Percentiles rank a stretch among this genome's conserved stretches.
Conservation (phyloP, 2,797 vertebrate genomes). For the Chloroceryle amazona region DNA sequence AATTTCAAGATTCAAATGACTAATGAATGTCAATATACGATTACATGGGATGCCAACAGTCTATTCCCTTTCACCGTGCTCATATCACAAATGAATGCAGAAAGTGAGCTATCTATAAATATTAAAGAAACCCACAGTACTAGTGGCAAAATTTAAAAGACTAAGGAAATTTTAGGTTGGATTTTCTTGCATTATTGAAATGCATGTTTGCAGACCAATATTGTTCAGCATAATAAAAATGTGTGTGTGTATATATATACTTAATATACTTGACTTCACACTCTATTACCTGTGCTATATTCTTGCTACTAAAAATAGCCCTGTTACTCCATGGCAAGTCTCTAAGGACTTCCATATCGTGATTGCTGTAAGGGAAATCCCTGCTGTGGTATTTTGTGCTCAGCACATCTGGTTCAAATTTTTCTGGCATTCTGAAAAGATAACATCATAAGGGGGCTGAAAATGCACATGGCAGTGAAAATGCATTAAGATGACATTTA, state of each 20-base stretch:
- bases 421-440: conserved; percentile 57
- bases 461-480: conserved; percentile 44
- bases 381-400: conserved; percentile 39
- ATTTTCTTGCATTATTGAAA: background rate
- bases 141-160: background rate
- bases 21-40: conserved; percentile 4
- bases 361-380: conserved; percentile 40
- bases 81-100: background rate
- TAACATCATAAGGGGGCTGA: conserved; percentile 40
- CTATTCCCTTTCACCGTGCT: background rate
- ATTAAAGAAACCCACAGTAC: background rate
- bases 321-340: background rate
- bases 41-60: background rate
- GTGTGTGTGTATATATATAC: background rate
- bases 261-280: background rate
- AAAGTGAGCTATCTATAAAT: background rate
- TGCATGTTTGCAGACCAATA: background rate
- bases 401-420: conserved; percentile 55
- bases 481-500: conserved; percentile 58
- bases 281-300: background rate
- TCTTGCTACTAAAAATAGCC: background rate
- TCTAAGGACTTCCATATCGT: background rate
- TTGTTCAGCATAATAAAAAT: background rate
- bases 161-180: background rate
- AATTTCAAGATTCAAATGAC: background rate